A percentile compares a stretch with the other conserved stretches of the same genome.
These are phyloP conservation scores for Drosophila serrata DNA, from an alignment of 1,140 invertebrate genomes.

Conservation along the genomic window DNA sequence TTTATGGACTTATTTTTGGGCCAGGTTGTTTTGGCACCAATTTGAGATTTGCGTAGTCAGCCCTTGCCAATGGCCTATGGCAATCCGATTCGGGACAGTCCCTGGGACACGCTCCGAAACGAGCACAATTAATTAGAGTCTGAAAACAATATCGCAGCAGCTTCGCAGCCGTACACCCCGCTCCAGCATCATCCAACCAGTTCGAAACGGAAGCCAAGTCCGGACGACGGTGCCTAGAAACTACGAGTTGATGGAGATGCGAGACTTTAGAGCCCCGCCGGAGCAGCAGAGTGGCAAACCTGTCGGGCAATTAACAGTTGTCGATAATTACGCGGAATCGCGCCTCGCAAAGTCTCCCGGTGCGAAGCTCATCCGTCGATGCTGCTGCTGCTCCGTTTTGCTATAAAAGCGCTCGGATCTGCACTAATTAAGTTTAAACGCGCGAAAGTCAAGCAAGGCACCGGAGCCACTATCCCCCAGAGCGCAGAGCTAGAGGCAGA, in stretches of 20 bases:
- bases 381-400: not conserved
- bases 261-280: conserved; percentile 10
- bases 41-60: conserved; percentile 72
- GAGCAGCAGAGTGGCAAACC: conserved; percentile 58
- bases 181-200: not conserved
- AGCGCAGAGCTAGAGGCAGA: conserved; percentile 9
- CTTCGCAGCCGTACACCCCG: not conserved
- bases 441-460: conserved; percentile 56
- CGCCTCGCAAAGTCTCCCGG: conserved; percentile 40
- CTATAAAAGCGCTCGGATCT: conserved; percentile 72
- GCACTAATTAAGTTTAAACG: conserved; percentile 78
- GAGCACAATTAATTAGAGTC: conserved; percentile 84
- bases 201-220: conserved; percentile 53
- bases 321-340: conserved; percentile 80
- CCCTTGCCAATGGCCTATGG: conserved; percentile 13
- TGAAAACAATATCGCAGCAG: conserved; percentile 64
- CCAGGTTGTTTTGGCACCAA: conserved; percentile 31
- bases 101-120: conserved; percentile 67
- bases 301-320: conserved; percentile 78
- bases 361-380: conserved; percentile 29
- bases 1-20: conserved; percentile 70
- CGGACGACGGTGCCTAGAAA: conserved; percentile 47
- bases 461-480: conserved; percentile 33
- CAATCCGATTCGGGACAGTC: conserved; percentile 27
- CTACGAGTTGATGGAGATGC: conserved; percentile 9